A percentile compares a stretch with the other conserved stretches of the same genome.
These are phyloP conservation scores for Dicycla oo DNA, from an alignment of 2,888 invertebrate genomes.

Conservation along the genomic window DNA sequence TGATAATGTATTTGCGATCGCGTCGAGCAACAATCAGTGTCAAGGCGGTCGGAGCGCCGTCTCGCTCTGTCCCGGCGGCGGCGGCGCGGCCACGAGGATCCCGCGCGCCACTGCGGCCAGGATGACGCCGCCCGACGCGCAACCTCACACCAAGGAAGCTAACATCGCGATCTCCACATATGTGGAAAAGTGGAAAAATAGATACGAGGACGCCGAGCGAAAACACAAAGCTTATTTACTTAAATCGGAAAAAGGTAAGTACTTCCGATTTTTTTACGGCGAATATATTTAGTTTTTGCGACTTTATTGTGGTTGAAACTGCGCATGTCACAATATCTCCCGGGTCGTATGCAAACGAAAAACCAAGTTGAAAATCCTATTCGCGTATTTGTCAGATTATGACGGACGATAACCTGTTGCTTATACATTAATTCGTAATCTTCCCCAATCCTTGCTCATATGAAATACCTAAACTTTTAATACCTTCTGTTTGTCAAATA, in stretches of 20 bases:
- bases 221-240: constrained; percentile 92
- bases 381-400: constrained; percentile 87
- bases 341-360: constrained; percentile 84
- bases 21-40: constrained; percentile 89
- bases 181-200: constrained; percentile 92
- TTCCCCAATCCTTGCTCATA: constrained; percentile 76
- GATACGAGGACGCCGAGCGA: constrained; percentile 93
- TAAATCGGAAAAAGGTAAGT: constrained; percentile 93
- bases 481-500: constrained; percentile 39
- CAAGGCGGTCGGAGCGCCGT: constrained; percentile 86
- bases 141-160: constrained; percentile 86
- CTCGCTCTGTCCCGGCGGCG: constrained; percentile 82
- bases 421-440: constrained; percentile 83
- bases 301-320: constrained; percentile 69
- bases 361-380: constrained; percentile 83
- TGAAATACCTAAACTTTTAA: constrained; percentile 60
- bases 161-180: constrained; percentile 88
- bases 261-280: constrained; percentile 60
- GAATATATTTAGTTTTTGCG: constrained; percentile 68
- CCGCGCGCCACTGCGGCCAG: constrained; percentile 88
- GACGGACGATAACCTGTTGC: constrained; percentile 88
- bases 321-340: constrained; percentile 83
- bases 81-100: constrained; percentile 85
- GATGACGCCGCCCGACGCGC: constrained; percentile 89
- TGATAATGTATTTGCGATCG: constrained; percentile 90